Evolutionary conservation across 2,113 vertebrate genomes (phyloP), one percentile per base, ranked within the genome.

Genomic region (Ellobius talpinus): DNA sequence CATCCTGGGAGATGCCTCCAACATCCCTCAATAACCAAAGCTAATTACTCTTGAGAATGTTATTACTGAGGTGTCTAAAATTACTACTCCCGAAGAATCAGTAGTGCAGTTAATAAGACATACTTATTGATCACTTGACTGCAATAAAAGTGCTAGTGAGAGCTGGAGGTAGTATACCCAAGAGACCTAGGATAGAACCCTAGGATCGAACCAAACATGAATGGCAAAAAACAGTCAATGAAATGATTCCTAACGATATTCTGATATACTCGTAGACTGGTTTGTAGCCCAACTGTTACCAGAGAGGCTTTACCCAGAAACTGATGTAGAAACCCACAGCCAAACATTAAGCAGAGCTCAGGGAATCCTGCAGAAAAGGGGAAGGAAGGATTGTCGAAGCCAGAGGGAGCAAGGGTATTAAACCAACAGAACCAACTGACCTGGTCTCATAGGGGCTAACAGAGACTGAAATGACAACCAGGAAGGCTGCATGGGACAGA

Each of bases 11-110:
- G 11, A 26, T 7, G 94, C 65, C 36, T 21, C n/a, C 2, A 4
- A 70, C 72, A 82, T 94, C 17, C 82, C 66, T 89, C 87, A 88
- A 88, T 55, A 86, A 61, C 33, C 58, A 16, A 74, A 47, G 36
- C 55, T 76, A 21, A 78, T 52, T 78, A 79, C 66, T 79, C 23
- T 72, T 66, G 58, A 90, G 3, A 81, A 42, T 66, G 1, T 79
- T 58, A 50, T 77, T 79, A 36, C 66, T 90, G 92, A 82, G 14
- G 33, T 50, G 2, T 79, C 81, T 91, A 79, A 92, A 96, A 91
- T 73, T 16, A 94, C 93, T 14, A 73, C 50, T 86, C 68, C n/a
- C 84, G 61, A 96, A 68, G 74, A 73, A 95, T 72, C n/a, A 58
- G 72, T 7, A 68, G 47, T 50, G n/a, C 55, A 66, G 76, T 79